Percentiles rank a stretch among this genome's conserved stretches.
These are phyloP conservation scores for Ecdyonurus torrentis DNA, from an alignment of 2,888 invertebrate genomes.

Conservation along the genomic window DNA sequence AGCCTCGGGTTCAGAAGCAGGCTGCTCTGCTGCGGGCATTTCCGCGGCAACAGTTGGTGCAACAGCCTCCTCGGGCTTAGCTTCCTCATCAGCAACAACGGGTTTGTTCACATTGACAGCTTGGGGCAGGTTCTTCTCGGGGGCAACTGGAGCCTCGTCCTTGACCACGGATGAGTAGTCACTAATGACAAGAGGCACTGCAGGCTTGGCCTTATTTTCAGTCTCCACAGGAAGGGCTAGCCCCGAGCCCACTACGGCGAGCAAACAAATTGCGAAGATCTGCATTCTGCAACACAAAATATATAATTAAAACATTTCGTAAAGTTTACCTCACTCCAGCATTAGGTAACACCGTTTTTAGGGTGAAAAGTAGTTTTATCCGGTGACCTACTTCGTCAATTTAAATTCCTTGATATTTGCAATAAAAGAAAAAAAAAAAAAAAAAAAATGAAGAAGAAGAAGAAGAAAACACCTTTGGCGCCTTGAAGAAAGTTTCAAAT, in stretches of 20 bases:
- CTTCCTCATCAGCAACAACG: conserved; percentile 19
- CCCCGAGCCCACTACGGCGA: neutral
- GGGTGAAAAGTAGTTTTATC: no score
- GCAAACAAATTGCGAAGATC: neutral
- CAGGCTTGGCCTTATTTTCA: conserved; percentile 24
- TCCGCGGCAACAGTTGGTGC: conserved; percentile 11
- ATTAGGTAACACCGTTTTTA: no score
- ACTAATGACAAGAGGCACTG: conserved; percentile 25
- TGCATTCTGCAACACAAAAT: neutral
- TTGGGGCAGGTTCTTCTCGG: conserved; percentile 11
- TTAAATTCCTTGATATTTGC: no score
- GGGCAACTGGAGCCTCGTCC: conserved; percentile 12
- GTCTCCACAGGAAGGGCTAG: conserved; percentile 44
- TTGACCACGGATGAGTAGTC: conserved; percentile 26
- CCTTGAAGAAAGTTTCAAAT: no score
- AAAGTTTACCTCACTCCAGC: no score
- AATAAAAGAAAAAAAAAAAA: no score
- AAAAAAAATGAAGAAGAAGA: no score
- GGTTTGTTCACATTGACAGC: conserved; percentile 13
- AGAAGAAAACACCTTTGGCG: no score
- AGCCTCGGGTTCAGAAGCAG: conserved; percentile 16
- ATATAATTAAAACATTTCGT: no score
- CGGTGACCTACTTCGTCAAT: no score
- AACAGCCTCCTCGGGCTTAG: conserved; percentile 7
- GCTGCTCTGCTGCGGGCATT: conserved; percentile 11